A percentile compares a stretch with the other conserved stretches of the same genome.
These are phyloP conservation scores for Eueides isabella DNA, from an alignment of 1,140 invertebrate species.

Conservation along the genomic window DNA sequence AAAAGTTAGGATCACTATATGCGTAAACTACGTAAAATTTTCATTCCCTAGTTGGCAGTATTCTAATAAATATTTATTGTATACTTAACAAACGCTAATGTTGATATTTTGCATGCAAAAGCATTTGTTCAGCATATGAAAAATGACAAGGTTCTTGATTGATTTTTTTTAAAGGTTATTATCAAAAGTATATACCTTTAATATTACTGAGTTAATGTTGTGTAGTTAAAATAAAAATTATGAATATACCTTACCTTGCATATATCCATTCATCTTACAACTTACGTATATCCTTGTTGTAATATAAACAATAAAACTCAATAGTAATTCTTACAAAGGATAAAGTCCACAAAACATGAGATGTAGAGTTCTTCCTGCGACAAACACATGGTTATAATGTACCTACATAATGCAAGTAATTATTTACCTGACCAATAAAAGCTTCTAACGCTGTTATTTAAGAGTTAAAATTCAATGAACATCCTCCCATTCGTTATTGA, in stretches of 20 bases:
- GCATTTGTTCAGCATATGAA: no score
- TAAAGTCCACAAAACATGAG: constrained; percentile 21
- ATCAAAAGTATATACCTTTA: neutral
- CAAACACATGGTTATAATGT: neutral
- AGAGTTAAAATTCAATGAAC: constrained; percentile 25
- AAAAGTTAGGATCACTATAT: constrained; percentile 12
- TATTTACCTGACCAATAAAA: neutral
- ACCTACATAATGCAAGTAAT: neutral
- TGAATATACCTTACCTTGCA: neutral
- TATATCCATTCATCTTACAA: no score
- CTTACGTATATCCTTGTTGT: no score
- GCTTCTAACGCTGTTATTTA: neutral
- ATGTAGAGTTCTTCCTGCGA: neutral
- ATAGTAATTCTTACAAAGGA: constrained; percentile 20
- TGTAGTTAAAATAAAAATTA: neutral
- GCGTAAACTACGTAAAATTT: neutral
- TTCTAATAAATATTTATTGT: neutral
- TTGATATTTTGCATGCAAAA: no score
- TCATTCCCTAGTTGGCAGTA: neutral
- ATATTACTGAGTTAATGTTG: no score
- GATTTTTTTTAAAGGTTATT: no score
- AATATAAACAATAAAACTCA: neutral
- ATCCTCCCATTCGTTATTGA: constrained; percentile 33
- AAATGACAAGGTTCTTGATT: no score
- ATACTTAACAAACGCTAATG: neutral